These are phyloP conservation scores for Temnothorax rugatulus DNA, from an alignment of 2,888 invertebrate genomes.

Conservation along the genomic window DNA sequence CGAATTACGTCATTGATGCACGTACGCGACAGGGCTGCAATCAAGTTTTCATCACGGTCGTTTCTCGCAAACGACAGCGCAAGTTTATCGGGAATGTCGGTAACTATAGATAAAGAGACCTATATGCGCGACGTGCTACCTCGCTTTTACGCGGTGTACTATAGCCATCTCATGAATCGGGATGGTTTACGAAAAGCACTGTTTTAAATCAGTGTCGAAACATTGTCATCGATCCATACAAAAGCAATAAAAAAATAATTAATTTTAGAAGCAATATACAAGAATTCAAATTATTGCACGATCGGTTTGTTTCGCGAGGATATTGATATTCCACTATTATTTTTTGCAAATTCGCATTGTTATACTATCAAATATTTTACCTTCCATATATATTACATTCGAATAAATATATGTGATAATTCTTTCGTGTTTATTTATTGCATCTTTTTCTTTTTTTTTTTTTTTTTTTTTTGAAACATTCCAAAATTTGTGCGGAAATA, in stretches of 20 bases:
- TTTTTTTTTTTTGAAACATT: not conserved
- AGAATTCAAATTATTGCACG: not conserved
- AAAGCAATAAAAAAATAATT: slow-evolving; percentile 16
- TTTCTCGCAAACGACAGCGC: slow-evolving; percentile 41
- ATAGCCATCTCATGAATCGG: slow-evolving; percentile 17
- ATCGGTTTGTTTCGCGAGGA: not conserved
- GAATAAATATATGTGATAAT: slow-evolving; percentile 16
- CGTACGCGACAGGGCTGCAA: slow-evolving; percentile 14
- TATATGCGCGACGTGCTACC: slow-evolving; percentile 9
- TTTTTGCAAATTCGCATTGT: not conserved
- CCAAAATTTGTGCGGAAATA: not conserved
- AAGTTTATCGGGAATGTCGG: slow-evolving; percentile 36
- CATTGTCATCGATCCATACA: not conserved
- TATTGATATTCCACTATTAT: slow-evolving; percentile 18
- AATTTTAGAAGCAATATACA: slow-evolving; percentile 8
- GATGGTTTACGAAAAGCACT: slow-evolving; percentile 21
- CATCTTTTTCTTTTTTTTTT: no score
- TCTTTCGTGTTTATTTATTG: not conserved
- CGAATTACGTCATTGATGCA: slow-evolving; percentile 29
- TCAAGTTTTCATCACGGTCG: slow-evolving; percentile 51
- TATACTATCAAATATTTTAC: slow-evolving; percentile 13
- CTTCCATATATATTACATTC: not conserved
- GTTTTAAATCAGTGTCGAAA: not conserved
- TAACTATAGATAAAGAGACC: slow-evolving; percentile 46
- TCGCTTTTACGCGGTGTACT: slow-evolving; percentile 16